Evolutionary conservation across 2,113 vertebrate genomes (phyloP).

Genomic region (Zingel zingel): DNA sequence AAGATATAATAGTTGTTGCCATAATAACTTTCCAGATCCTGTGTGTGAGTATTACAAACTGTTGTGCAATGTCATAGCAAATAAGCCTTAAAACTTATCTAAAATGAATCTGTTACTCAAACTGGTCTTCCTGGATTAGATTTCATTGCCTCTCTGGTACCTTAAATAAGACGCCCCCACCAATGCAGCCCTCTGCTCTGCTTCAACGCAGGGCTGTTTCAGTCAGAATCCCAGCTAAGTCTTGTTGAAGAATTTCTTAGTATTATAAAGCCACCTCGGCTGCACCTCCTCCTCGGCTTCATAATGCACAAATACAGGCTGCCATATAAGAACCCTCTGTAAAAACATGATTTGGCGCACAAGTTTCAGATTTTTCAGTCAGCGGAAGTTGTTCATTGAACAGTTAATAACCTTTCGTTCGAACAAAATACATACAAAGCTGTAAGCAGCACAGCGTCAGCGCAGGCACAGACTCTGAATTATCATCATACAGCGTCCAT

Average conservation of each 20-base stretch:
- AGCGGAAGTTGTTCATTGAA: constrained; percentile 1
- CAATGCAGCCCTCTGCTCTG: not conserved
- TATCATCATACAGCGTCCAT: constrained; percentile 38
- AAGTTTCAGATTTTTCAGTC: not conserved
- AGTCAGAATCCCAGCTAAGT: not conserved
- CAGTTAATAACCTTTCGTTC: constrained; percentile 43
- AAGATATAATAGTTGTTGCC: not conserved
- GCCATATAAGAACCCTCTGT: not conserved
- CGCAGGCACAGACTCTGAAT: constrained; percentile 8
- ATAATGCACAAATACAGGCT: not conserved
- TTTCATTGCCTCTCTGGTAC: not conserved
- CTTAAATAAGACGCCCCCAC: not conserved
- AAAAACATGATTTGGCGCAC: not conserved
- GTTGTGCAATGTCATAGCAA: not conserved
- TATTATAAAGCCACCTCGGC: not conserved
- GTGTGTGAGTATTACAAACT: not conserved
- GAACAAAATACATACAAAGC: constrained; percentile 34
- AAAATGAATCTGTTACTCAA: not conserved
- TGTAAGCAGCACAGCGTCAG: constrained; percentile 6
- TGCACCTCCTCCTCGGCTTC: not conserved
- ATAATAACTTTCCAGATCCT: not conserved
- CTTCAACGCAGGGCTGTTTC: not conserved
- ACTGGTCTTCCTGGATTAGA: not conserved
- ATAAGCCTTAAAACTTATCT: not conserved
- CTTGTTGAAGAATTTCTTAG: not conserved